Base-by-base conservation (phyloP, 1,140 invertebrate species). In the Meloidogyne chitwoodi region DNA sequence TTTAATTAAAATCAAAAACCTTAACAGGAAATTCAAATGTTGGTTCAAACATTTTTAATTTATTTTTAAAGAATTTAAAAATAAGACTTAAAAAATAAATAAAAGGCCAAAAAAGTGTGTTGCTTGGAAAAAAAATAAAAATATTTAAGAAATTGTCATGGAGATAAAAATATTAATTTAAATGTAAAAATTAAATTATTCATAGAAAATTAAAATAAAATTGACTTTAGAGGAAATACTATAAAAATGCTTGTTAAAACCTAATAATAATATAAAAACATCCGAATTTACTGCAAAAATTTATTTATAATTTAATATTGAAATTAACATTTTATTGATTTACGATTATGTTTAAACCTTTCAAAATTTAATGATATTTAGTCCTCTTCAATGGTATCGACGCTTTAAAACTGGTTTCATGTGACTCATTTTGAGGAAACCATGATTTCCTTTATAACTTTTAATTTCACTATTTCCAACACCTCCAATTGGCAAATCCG, bases 361-460 rank as follows among this genome's bases (percentile, higher is more conserved):
- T n/a, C n/a, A n/a, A n/a, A n/a, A n/a, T n/a, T n/a, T n/a, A n/a
- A n/a, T n/a, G n/a, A n/a, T n/a, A n/a, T n/a, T n/a, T n/a, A n/a
- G n/a, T n/a, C n/a, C n/a, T n/a, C n/a, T n/a, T n/a, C n/a, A n/a
- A n/a, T 27, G 75, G 24, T 69, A n/a, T 34, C 16, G 24, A 62
- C 64, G 12, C 74, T 75, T 67, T 29, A 96, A 89, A 79, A 92
- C 92, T 63, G 93, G 91, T 89, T 95, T 95, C 76, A 92, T 92
- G 88, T 98, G 95, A 10, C 92, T 92, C 87, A 98, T 98, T 0
- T 93, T 94, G 78, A 98, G 93, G 84, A 94, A 97, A 6, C 92
- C 92, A 80, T 91, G 91, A 88, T 93, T 93, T 67, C 96, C 95
- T 89, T 98, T 94, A 87, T 97, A 98, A 4, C 90, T 88, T 34